phyloP scores from a whole-genome alignment of 2,888 invertebrate genomes.

The Tipula helvola region DNA sequence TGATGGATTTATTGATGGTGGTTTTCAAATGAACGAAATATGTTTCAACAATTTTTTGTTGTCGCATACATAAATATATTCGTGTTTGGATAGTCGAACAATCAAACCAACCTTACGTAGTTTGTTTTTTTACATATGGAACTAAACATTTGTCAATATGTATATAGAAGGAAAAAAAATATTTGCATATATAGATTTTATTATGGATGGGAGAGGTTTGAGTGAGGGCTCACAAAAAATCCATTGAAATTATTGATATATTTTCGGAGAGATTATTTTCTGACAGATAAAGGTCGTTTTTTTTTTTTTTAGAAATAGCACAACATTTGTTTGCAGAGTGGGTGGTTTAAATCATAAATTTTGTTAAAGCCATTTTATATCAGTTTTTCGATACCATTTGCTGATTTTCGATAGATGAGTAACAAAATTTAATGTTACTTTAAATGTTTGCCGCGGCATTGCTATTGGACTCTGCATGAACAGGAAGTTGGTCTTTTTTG shows the following conservation, averaged over 20 bases:
- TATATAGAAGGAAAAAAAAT: background rate
- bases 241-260: background rate
- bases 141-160: background rate
- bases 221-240: background rate
- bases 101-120: background rate
- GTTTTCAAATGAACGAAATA: background rate
- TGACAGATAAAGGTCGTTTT: background rate
- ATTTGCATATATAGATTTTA: background rate
- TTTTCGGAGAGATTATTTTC: background rate
- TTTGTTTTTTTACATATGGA: background rate
- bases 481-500: too few relatives aligned
- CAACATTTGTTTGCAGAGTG: background rate
- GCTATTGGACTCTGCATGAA: too few relatives aligned
- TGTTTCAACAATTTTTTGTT: background rate
- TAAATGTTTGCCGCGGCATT: too few relatives aligned
- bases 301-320: background rate
- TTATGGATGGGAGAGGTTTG: background rate
- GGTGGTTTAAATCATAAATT: too few relatives aligned
- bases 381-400: too few relatives aligned
- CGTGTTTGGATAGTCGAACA: background rate
- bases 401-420: too few relatives aligned
- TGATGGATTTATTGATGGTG: background rate
- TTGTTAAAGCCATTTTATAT: too few relatives aligned
- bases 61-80: background rate
- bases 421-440: too few relatives aligned